Percentiles rank a stretch among this genome's conserved stretches.
Conservation (phyloP, 2,113 vertebrate species). For the Coracopsis vasa region DNA sequence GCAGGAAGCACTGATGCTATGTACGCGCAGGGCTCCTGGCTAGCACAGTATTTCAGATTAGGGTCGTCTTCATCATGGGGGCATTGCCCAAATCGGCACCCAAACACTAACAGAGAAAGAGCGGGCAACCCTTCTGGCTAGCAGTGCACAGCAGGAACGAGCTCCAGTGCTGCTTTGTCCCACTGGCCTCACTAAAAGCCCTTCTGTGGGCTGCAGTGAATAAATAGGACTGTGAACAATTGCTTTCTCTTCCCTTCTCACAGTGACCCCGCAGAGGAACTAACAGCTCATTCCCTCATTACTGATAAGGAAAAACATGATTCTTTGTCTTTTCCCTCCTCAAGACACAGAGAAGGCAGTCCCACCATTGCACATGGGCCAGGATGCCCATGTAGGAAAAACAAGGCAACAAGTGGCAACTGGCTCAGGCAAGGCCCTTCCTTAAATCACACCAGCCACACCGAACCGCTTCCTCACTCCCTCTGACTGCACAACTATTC, state of each 20-base stretch:
- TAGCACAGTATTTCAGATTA: background rate
- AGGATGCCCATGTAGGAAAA: background rate
- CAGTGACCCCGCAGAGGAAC: too few relatives aligned
- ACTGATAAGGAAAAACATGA: background rate
- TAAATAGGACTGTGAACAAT: background rate
- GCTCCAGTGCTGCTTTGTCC: background rate
- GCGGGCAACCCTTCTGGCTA: too few relatives aligned
- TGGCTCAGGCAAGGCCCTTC: background rate
- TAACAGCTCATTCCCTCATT: rapidly evolving
- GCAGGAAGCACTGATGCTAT: background rate
- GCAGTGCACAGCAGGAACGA: too few relatives aligned
- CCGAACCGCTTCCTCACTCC: rapidly evolving
- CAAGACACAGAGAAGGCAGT: too few relatives aligned
- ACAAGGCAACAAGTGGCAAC: background rate
- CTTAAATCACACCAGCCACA: background rate
- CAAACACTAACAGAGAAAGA: background rate
- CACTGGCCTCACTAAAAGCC: background rate
- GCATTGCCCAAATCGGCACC: background rate
- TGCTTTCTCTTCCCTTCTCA: background rate
- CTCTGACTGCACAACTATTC: background rate
- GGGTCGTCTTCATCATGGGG: background rate
- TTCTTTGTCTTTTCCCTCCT: background rate
- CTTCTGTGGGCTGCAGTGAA: background rate
- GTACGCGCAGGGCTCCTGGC: rapidly evolving
- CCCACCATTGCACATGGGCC: background rate